Conservation (phyloP, 2,888 invertebrate genomes). For the Proisotoma minuta region DNA sequence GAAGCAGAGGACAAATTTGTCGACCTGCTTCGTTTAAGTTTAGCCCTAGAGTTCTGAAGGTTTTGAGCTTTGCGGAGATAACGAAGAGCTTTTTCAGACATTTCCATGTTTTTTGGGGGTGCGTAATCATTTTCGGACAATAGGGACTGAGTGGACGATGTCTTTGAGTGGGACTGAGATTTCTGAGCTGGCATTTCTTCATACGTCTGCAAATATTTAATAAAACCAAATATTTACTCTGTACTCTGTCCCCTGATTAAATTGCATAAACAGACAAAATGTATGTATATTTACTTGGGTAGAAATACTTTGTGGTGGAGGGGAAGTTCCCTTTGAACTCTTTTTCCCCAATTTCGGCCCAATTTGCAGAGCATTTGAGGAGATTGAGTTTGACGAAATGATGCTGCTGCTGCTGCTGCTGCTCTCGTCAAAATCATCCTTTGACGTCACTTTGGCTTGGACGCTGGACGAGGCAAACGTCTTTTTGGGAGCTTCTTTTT, state of each 20-base stretch:
- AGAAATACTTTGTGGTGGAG: constrained; percentile 79
- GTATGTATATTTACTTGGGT: constrained; percentile 63
- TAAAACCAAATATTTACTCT: no score
- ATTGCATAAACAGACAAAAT: no score
- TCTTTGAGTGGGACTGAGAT: constrained; percentile 32
- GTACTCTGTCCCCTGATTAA: no score
- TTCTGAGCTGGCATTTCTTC: constrained; percentile 35
- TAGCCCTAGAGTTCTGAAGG: constrained; percentile 44
- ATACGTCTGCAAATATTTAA: constrained; percentile 45
- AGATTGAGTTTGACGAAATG: no score
- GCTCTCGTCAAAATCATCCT: constrained; percentile 9
- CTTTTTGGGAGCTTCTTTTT: no score
- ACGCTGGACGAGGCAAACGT: background rate
- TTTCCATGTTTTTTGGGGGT: constrained; percentile 33
- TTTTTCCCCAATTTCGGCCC: constrained; percentile 13
- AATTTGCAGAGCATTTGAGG: no score
- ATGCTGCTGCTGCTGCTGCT: constrained; percentile 18
- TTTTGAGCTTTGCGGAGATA: constrained; percentile 35
- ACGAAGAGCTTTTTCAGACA: constrained; percentile 46
- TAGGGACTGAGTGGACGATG: constrained; percentile 25
- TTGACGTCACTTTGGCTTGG: background rate
- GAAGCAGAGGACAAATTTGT: constrained; percentile 47
- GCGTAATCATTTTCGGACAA: constrained; percentile 29
- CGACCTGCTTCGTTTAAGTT: constrained; percentile 50
- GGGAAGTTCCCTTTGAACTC: constrained; percentile 72